Base-by-base conservation (phyloP, 1,140 invertebrate genomes). In the Diorhabda elongata region DNA sequence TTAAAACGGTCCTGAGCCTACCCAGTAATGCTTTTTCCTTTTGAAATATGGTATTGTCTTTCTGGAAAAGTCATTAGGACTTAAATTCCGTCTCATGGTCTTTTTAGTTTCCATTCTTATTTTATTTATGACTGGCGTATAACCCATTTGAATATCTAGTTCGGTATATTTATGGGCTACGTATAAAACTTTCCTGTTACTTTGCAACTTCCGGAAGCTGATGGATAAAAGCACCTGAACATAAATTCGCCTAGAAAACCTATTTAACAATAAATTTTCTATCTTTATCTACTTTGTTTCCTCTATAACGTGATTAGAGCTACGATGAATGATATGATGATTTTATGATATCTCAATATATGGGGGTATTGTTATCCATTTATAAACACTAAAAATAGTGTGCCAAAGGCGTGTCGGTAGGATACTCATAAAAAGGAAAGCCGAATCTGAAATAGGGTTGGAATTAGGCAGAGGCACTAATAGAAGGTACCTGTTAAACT, bases 31-130 rank as follows among this genome's bases (percentile, higher is more conserved):
- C 47, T n/a, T 52, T 52, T 52, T n/a, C 2, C n/a, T 8, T 8
- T n/a, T 52, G n/a, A 52, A 52, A 52, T 52, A 52, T 52, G 47
- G 47, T 52, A 52, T 52, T 52, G 47, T 52, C 47, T 52, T 52
- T 52, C 47, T 52, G n/a, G 6, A 52, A 52, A 52, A 52, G 47
- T 52, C 47, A 52, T 52, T 52, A 52, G 47, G 47, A 52, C 2
- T 52, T 52, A 52, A 52, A 52, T 52, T 52, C 6, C 47, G 6
- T 52, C 47, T 6, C 47, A 52, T n/a, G n/a, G 47, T 52, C 47
- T n/a, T 52, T 52, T 52, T 52, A 52, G 47, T 52, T 52, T 52
- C n/a, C 47, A 52, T 52, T 52, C 47, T 52, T 52, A 6, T 52
- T 52, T 52, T 52, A 52, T 52, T 52, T 52, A 52, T 52, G 47